Evolutionary conservation across 2,888 invertebrate species (phyloP).

Genomic region (Drosophila greeni): DNA sequence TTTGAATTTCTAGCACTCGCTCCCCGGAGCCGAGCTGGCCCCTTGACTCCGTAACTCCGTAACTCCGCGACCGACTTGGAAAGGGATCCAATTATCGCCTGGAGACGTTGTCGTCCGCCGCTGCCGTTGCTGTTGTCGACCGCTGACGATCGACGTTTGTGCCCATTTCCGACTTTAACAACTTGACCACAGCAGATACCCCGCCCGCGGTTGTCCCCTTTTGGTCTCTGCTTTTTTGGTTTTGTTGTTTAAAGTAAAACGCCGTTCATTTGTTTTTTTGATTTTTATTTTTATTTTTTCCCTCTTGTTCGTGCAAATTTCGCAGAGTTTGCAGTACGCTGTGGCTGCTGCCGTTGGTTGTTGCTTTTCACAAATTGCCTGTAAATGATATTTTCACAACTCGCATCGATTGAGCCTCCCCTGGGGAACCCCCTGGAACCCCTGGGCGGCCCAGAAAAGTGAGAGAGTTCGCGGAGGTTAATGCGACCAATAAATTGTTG

Average conservation of each 20-base stretch:
- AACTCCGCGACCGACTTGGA: slow-evolving; percentile 39
- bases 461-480: slow-evolving; percentile 70
- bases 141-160: slow-evolving; percentile 60
- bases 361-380: slow-evolving; percentile 68
- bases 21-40: background rate
- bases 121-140: slow-evolving; percentile 38
- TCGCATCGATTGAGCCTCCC: slow-evolving; percentile 69
- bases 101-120: slow-evolving; percentile 51
- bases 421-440: slow-evolving; percentile 3
- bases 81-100: slow-evolving; percentile 70
- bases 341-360: slow-evolving; percentile 31
- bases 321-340: slow-evolving; percentile 50
- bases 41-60: slow-evolving; percentile 9
- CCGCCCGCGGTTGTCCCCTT: slow-evolving; percentile 8
- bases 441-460: slow-evolving; percentile 22
- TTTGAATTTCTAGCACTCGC: slow-evolving; percentile 27
- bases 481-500: slow-evolving; percentile 72
- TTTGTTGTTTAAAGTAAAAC: slow-evolving; percentile 61
- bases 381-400: slow-evolving; percentile 77
- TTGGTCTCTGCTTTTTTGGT: slow-evolving; percentile 10
- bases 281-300: slow-evolving; percentile 28
- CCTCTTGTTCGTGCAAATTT: slow-evolving; percentile 63
- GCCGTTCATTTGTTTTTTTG: slow-evolving; percentile 58
- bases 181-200: slow-evolving; percentile 56
- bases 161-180: slow-evolving; percentile 68